Evolutionary conservation across 2,113 vertebrate genomes (phyloP), one percentile per base, ranked within the genome.

Genomic region (Trichechus manatus): DNA sequence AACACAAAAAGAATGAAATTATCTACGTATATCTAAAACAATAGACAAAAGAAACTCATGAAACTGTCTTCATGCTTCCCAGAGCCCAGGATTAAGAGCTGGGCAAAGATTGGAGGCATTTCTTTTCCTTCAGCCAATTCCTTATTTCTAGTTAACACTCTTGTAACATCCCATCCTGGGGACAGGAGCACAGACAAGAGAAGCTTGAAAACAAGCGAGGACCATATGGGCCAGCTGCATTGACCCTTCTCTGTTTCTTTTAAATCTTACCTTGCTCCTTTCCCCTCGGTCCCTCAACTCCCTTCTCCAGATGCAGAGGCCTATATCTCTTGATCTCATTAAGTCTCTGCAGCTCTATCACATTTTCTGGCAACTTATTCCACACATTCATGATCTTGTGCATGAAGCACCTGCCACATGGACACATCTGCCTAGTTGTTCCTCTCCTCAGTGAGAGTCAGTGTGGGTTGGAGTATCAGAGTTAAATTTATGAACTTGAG

Each of bases 221-320:
- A 31, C 39, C 61, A 36, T 83, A 63, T 91, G 85, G 87, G 4
- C 66, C 79, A 75, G 68, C 19, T 19, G 17, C 25, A 25, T 66
- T 84, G 68, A 75, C 87, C 74, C 61, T 68, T 39, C 50, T 27
- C 61, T 14, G 15, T 20, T 47, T 64, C 91, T 23, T 91, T 84
- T 87, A n/a, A 89, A 83, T 83, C 64, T 95, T 64, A 50, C 86
- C 33, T 81, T 82, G 7, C 53, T 93, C 4, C 33, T 39, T 91
- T 25, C 44, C 8, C 1, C 39, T 53, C 2, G 1, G 53, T 29
- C 27, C 31, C 59, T 42, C 64, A 79, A 25, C 22, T 75, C 31
- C 47, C 75, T 64, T 79, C 53, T 80, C 87, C 84, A 87, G 87
- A 89, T 77, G 94, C 75, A 15, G 27, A 82, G 11, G 22, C 14